Evolutionary conservation across 1,140 invertebrate species (phyloP).

Genomic region (Sipha flava): DNA sequence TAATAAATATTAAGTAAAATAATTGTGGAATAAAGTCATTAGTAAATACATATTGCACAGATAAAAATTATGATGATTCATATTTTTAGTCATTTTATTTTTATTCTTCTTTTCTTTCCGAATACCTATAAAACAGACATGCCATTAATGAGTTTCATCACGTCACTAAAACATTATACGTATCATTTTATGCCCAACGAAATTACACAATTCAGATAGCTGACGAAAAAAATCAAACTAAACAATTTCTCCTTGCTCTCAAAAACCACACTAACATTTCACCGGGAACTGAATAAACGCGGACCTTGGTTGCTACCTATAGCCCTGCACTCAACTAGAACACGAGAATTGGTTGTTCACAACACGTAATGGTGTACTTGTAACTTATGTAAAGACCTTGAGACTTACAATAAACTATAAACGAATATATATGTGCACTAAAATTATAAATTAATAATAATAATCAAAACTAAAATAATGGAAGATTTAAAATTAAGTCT

Average conservation of each 20-base stretch:
- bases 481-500: too few species aligned
- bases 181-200: neutral
- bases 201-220: neutral
- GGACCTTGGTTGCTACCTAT: slow-evolving; percentile 4
- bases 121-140: neutral
- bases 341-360: slow-evolving; percentile 1
- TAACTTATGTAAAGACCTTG: slow-evolving; percentile 17
- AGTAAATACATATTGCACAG: too few species aligned
- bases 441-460: neutral
- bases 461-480: neutral
- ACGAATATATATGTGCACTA: neutral
- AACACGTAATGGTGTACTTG: neutral
- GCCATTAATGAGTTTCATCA: neutral
- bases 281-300: neutral
- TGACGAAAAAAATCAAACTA: slow-evolving; percentile 5
- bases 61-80: neutral
- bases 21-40: neutral
- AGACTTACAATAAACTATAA: neutral
- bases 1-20: neutral
- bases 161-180: neutral
- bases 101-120: neutral
- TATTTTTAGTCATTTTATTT: neutral
- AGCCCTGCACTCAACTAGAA: slow-evolving; percentile 30
- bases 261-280: slow-evolving; percentile 30
- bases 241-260: slow-evolving; percentile 31